A percentile compares a stretch with the other conserved stretches of the same genome.
Conservation (phyloP, 2,113 vertebrate genomes). For the Tetrao urogallus region DNA sequence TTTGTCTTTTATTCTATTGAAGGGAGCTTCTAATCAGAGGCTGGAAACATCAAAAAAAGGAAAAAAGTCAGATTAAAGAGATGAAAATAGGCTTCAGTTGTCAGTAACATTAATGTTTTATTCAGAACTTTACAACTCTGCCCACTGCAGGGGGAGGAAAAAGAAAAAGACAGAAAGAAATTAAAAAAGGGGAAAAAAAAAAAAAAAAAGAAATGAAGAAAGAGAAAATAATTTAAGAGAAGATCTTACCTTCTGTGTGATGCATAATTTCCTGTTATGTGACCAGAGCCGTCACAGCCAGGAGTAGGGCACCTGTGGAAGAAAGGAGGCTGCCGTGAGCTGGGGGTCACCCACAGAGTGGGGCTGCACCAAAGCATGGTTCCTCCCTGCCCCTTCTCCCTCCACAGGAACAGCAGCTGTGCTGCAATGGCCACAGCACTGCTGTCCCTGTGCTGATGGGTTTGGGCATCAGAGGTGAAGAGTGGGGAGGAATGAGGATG, state of each 20-base stretch:
- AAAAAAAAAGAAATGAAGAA: not conserved
- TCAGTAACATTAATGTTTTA: conserved; percentile 44
- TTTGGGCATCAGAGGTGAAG: accelerated
- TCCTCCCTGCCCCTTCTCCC: not conserved
- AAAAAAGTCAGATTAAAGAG: conserved; percentile 61
- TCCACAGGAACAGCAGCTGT: not conserved
- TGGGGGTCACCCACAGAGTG: not conserved
- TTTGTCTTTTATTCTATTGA: conserved; percentile 65
- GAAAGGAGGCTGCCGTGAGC: conserved; percentile 31
- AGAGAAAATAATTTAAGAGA: conserved; percentile 28
- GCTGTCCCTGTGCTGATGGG: accelerated
- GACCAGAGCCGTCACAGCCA: conserved; percentile 86
- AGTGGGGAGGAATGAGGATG: not conserved
- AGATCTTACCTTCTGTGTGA: conserved; percentile 83
- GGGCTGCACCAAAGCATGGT: not conserved
- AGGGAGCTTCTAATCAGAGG: conserved; percentile 51
- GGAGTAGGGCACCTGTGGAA: conserved; percentile 85
- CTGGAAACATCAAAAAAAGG: conserved; percentile 40
- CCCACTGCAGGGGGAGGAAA: not conserved
- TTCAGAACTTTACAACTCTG: conserved; percentile 36
- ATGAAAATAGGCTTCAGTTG: conserved; percentile 56
- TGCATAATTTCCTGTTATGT: conserved; percentile 88
- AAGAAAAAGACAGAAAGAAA: not conserved
- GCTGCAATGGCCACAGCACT: not conserved
- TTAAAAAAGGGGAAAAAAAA: no score